Percentiles rank a stretch among this genome's conserved stretches.
Evolutionary conservation across 1,140 invertebrate genomes (phyloP).

Genomic region (Cotesia chilonis): DNA sequence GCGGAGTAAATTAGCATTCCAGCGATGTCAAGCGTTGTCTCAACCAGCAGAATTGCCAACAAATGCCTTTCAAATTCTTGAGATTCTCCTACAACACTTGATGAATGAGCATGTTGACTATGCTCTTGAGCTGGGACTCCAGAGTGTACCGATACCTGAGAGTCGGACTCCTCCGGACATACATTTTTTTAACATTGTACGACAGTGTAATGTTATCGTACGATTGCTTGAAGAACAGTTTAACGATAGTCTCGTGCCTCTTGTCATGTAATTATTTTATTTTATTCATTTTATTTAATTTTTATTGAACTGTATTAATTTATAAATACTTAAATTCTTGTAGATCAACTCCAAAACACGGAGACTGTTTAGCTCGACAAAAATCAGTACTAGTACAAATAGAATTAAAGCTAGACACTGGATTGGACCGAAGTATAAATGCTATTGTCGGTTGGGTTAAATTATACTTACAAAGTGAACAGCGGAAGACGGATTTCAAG

Average conservation of each 20-base stretch:
- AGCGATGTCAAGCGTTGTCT: conserved; percentile 87
- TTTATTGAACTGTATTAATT: conserved; percentile 20
- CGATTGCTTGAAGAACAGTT: conserved; percentile 96
- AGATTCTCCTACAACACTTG: conserved; percentile 86
- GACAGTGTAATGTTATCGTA: conserved; percentile 95
- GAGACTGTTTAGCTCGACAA: conserved; percentile 88
- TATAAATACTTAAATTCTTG: conserved; percentile 43
- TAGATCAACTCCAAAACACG: conserved; percentile 88
- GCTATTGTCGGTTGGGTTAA: conserved; percentile 93
- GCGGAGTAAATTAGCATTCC: conserved; percentile 90
- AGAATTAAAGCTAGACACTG: conserved; percentile 90
- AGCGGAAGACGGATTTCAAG: conserved; percentile 96
- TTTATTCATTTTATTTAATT: conserved; percentile 15
- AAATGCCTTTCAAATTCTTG: conserved; percentile 87
- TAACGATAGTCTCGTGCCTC: conserved; percentile 86
- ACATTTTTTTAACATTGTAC: conserved; percentile 94
- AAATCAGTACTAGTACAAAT: conserved; percentile 86
- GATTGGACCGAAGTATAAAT: conserved; percentile 87
- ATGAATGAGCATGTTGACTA: conserved; percentile 96
- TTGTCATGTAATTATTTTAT: conserved; percentile 77
- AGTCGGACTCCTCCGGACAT: conserved; percentile 82
- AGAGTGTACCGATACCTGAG: conserved; percentile 91
- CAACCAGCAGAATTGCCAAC: conserved; percentile 78
- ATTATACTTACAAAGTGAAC: conserved; percentile 89
- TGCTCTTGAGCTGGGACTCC: conserved; percentile 91